These are phyloP conservation scores for Cryptotermes secundus DNA, from an alignment of 1,140 invertebrate genomes.

Conservation along the genomic window DNA sequence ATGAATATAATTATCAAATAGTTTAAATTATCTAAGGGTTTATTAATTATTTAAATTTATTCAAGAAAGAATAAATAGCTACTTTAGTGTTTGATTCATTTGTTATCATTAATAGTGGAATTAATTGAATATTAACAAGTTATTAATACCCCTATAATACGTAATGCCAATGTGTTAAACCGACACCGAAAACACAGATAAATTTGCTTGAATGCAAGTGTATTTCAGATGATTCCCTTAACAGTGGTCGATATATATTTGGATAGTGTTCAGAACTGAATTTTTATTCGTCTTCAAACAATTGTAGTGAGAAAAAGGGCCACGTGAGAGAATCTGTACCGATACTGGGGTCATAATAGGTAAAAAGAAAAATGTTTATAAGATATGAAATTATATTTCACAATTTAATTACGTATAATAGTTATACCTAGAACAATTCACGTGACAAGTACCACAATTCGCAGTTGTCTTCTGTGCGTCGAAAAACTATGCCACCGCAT, in stretches of 20 bases:
- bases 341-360: too few species aligned
- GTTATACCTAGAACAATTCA: too few species aligned
- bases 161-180: not conserved
- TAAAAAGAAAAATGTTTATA: too few species aligned
- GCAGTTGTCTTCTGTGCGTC: too few species aligned
- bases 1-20: not conserved
- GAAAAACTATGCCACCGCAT: too few species aligned
- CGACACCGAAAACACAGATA: too few species aligned
- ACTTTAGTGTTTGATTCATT: not conserved
- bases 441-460: too few species aligned
- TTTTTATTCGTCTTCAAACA: not conserved
- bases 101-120: not conserved
- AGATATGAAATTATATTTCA: too few species aligned
- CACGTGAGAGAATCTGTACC: too few species aligned
- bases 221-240: not conserved
- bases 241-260: not conserved
- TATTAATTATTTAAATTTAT: not conserved
- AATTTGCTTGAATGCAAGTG: not conserved
- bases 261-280: not conserved
- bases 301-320: not conserved
- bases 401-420: too few species aligned
- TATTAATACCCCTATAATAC: not conserved
- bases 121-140: not conserved
- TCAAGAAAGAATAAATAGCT: not conserved
- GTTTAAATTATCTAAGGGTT: not conserved